Evolutionary conservation across 2,113 vertebrate species (phyloP), one percentile per base, ranked within the genome.

Genomic region (Campylomormyrus numenius): DNA sequence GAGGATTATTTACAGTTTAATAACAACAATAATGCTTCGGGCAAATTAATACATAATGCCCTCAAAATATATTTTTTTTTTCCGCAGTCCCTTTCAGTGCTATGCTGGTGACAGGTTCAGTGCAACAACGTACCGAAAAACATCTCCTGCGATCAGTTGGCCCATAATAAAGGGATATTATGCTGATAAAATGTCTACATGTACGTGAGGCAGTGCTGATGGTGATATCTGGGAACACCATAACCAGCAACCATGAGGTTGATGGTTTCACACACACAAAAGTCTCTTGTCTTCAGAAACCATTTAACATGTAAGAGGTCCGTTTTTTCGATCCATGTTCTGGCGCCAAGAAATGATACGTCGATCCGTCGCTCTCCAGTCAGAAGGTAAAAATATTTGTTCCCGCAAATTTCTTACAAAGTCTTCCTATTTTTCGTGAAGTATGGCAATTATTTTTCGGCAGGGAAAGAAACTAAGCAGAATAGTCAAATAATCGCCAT

Each of bases 71-170:
- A 31, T 66, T 10, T 66, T 13, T 88, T 88, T 88, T 49, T 74
- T 50, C 88, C 62, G 88, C 88, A 88, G 88, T 88, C 88, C 88
- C 19, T 88, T 88, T 88, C 62, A 88, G 27, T 70, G 88, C 39
- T 88, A 62, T 45, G 58, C 42, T n/a, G 58, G 49, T 74, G 88
- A 49, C 88, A 88, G 58, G 88, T 74, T 74, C 58, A 62, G 48
- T 88, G 58, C 62, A 88, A 88, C 24, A 88, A 88, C 46, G n/a
- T 88, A 46, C 56, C 56, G 88, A 88, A 74, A 70, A 88, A n/a
- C 62, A 42, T 49, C 66, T 88, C 88, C 62, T 70, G 66, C 66
- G 39, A 27, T 88, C 88, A 88, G 62, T 24, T 74, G 24, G 58
- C 42, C 62, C 88, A 88, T 46, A 88, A 70, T 35, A 62, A 27